phyloP scores from a whole-genome alignment of 2,888 invertebrate species.

The Merodon equestris region DNA sequence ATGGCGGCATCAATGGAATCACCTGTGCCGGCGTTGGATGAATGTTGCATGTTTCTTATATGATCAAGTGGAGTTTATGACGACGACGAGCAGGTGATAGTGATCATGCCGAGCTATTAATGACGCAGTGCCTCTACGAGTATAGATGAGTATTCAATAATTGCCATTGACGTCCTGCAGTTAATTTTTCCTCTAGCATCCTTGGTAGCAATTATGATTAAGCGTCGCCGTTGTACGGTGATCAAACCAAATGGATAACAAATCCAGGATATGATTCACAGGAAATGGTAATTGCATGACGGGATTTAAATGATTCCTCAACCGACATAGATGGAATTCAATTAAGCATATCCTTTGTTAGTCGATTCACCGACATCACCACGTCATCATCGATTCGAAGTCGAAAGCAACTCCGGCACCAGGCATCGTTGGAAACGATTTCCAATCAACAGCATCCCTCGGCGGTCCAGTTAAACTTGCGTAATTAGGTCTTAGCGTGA shows the following conservation, averaged over 20 bases:
- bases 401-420: not conserved
- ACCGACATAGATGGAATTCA: too few relatives aligned
- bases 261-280: too few relatives aligned
- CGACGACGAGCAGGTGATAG: constrained; percentile 23
- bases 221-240: not conserved
- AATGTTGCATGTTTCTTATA: constrained; percentile 40
- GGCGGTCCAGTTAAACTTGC: constrained; percentile 59
- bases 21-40: constrained; percentile 40
- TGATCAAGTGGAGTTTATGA: constrained; percentile 28
- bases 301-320: too few relatives aligned
- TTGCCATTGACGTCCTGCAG: constrained; percentile 43
- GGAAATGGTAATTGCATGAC: too few relatives aligned
- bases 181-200: constrained; percentile 4
- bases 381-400: too few relatives aligned
- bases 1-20: constrained; percentile 52
- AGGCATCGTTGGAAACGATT: constrained; percentile 28
- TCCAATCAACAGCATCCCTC: constrained; percentile 62
- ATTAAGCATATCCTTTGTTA: too few relatives aligned
- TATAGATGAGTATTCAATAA: constrained; percentile 44
- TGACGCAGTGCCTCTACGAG: constrained; percentile 17
- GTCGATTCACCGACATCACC: too few relatives aligned
- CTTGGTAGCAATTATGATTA: constrained; percentile 29
- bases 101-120: constrained; percentile 44
- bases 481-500: constrained; percentile 59
- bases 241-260: too few relatives aligned